These are phyloP conservation scores for Parambassis ranga DNA, from an alignment of 2,797 vertebrate species.

Conservation along the genomic window DNA sequence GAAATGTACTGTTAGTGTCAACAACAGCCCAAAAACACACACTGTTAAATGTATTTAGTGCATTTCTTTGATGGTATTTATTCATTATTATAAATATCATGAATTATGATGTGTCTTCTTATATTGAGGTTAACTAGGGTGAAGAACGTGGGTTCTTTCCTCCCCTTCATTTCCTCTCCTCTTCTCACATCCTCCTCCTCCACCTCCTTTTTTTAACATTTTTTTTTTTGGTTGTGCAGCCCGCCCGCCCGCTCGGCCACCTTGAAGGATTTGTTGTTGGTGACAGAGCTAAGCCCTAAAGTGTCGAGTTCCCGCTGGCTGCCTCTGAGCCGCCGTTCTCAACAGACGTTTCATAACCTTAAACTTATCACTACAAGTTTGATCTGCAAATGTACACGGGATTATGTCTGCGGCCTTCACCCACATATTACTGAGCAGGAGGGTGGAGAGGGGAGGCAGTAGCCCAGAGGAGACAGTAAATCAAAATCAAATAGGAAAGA, in stretches of 20 bases:
- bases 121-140: slow-evolving; percentile 70
- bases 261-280: slow-evolving; percentile 73
- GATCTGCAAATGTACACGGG: slow-evolving; percentile 71
- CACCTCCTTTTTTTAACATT: slow-evolving; percentile 23
- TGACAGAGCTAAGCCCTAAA: slow-evolving; percentile 69
- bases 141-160: slow-evolving; percentile 43
- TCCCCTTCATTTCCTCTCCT: background rate
- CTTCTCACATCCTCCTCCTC: slow-evolving; percentile 31
- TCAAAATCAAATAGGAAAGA: background rate
- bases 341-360: slow-evolving; percentile 72
- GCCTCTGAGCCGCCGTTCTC: slow-evolving; percentile 60
- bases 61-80: background rate
- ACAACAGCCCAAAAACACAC: slow-evolving; percentile 9
- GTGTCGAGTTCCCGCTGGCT: slow-evolving; percentile 63
- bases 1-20: slow-evolving; percentile 18
- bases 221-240: slow-evolving; percentile 18
- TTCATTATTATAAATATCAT: slow-evolving; percentile 12
- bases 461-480: background rate
- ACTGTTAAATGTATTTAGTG: background rate
- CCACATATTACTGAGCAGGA: slow-evolving; percentile 55
- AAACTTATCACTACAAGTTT: slow-evolving; percentile 73
- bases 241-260: slow-evolving; percentile 61
- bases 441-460: background rate
- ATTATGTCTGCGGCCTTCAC: slow-evolving; percentile 66
- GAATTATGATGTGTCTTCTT: background rate